Evolutionary conservation across 2,888 invertebrate species (phyloP).

Genomic region (Phyllotreta cruciferae): DNA sequence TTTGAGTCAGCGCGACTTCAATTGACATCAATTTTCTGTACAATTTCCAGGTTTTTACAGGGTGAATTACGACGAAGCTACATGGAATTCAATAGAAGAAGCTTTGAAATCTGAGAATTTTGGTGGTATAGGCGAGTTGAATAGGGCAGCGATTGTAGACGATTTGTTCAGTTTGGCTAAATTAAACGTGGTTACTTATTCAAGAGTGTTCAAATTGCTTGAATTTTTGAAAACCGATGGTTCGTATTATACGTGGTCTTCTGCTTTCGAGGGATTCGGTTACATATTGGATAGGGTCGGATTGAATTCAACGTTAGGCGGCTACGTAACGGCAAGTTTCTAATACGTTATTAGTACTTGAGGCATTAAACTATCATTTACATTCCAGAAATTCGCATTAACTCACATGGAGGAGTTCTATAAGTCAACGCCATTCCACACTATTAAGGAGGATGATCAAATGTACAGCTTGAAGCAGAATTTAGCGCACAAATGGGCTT

Average conservation of each 20-base stretch:
- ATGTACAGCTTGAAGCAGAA: slow-evolving; percentile 67
- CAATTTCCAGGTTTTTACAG: slow-evolving; percentile 67
- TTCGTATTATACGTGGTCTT: slow-evolving; percentile 77
- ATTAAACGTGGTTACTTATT: slow-evolving; percentile 63
- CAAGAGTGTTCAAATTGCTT: slow-evolving; percentile 68
- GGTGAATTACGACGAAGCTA: slow-evolving; percentile 67
- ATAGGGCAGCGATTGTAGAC: slow-evolving; percentile 79
- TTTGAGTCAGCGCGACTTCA: not conserved
- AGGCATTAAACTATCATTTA: slow-evolving; percentile 19
- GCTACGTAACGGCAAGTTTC: slow-evolving; percentile 37
- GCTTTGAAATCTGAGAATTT: slow-evolving; percentile 61
- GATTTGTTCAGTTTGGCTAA: slow-evolving; percentile 74
- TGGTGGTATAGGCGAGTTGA: slow-evolving; percentile 65
- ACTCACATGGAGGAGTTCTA: slow-evolving; percentile 33
- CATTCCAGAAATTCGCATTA: not conserved
- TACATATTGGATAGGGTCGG: slow-evolving; percentile 41
- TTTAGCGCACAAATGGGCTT: slow-evolving; percentile 68
- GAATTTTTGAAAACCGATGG: slow-evolving; percentile 73
- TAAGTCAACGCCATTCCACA: slow-evolving; percentile 37
- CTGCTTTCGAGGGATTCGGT: slow-evolving; percentile 59
- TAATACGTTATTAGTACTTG: slow-evolving; percentile 27
- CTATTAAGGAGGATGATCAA: slow-evolving; percentile 51
- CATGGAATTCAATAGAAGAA: slow-evolving; percentile 68
- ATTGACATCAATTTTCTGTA: not conserved
- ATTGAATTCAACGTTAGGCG: slow-evolving; percentile 34